Evolutionary conservation across 92 coral and sea anemone species (phyloP), one percentile per base, ranked within the genome.

Genomic region (Parazoanthus atlanticus): DNA sequence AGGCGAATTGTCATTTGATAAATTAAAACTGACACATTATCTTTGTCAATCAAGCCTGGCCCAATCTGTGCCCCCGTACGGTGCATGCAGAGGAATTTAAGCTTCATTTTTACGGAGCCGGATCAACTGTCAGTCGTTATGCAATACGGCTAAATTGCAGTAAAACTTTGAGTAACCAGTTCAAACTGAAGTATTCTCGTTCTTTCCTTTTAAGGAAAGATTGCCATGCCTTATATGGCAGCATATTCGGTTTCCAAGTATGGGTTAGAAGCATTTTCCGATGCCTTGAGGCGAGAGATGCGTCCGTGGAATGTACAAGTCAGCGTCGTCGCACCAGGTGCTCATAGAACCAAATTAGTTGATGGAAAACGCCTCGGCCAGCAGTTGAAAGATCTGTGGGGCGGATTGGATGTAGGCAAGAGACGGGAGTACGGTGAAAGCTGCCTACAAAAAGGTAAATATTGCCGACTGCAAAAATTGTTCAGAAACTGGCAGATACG

Each of bases 281-380:
- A 93, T 41, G 93, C 91, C 6, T 86, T 93, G 6, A 80, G 98
- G 82, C 94, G 94, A 17, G 98, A 93, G 80, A 91, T 93, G 92
- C 81, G 36, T 69, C 91, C 94, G 36, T 93, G 94, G 93, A 90
- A 88, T 67, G 94, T 95, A 49, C 85, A 31, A 13, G 94, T 93
- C 89, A 89, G 93, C 86, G 83, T 89, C 29, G 89, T 96, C 52
- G 99, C 95, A 38, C 92, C 99, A 31, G 99, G 99, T 33, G 97
- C 94, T 70, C 93, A 92, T 81, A 91, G 82, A 86, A 94, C 98
- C 23, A 92, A 93, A 69, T 90, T 96, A 28, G 78, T 90, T 16
- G 88, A 86, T 36, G 93, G 93, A 19, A 78, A 90, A 29, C 10
- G 32, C 13, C 86, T 96, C 31, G 91, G 90, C 32, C 64, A 91